Conservation (phyloP, 2,797 vertebrate genomes). For the Molossus molossus region DNA sequence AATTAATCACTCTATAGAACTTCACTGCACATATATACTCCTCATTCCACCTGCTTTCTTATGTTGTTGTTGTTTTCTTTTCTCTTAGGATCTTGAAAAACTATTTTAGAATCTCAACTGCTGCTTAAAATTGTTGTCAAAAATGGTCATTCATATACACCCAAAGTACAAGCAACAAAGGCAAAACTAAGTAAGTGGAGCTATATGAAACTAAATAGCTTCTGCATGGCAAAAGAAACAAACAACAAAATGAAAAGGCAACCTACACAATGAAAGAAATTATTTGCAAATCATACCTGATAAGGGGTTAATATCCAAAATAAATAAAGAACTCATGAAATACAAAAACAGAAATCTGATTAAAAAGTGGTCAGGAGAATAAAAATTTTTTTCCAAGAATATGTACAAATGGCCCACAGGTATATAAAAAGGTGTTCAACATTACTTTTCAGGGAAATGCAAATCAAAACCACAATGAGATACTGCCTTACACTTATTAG, state of each 20-base stretch:
- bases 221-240: background rate
- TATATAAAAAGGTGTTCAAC: background rate
- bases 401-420: background rate
- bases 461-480: background rate
- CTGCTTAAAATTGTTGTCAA: background rate
- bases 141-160: background rate
- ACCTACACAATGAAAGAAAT: background rate
- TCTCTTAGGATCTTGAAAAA: background rate
- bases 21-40: background rate
- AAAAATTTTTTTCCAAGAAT: background rate
- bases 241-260: background rate
- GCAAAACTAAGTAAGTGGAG: background rate
- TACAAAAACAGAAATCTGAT: background rate
- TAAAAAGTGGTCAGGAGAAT: background rate
- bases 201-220: background rate
- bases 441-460: background rate
- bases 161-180: background rate
- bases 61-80: background rate
- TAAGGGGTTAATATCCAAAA: background rate
- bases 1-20: background rate
- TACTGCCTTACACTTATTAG: background rate
- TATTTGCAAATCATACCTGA: background rate
- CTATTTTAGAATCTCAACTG: slow-evolving; percentile 27
- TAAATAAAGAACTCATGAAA: background rate
- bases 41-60: background rate